Percentiles rank a stretch among this genome's conserved stretches.
phyloP scores from a whole-genome alignment of 2,888 invertebrate genomes.

The Latrodectus hesperus region DNA sequence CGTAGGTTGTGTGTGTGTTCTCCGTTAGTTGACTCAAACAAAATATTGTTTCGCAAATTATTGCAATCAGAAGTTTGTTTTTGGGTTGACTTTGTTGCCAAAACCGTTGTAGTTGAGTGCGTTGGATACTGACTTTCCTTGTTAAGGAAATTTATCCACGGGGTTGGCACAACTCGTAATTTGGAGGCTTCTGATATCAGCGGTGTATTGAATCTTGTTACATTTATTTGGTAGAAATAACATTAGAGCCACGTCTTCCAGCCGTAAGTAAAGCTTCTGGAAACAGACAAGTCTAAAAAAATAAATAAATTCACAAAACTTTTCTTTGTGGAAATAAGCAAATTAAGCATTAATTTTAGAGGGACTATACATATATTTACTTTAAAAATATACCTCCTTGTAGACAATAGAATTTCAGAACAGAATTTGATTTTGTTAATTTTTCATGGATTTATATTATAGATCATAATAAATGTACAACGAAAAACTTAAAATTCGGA shows the following conservation, averaged over 20 bases:
- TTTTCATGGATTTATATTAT: too few species aligned
- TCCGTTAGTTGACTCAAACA: constrained; percentile 38
- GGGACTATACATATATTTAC: too few species aligned
- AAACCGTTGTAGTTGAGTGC: constrained; percentile 13
- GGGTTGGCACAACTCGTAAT: constrained; percentile 14
- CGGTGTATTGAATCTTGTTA: neutral
- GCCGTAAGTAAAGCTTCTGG: too few species aligned
- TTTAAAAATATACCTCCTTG: neutral
- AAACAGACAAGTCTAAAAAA: too few species aligned
- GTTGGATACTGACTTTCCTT: constrained; percentile 26
- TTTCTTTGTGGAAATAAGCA: too few species aligned
- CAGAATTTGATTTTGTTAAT: too few species aligned
- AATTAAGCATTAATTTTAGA: too few species aligned
- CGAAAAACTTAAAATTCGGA: too few species aligned
- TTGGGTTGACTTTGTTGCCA: constrained; percentile 40
- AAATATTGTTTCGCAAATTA: constrained; percentile 63
- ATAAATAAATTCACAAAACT: too few species aligned
- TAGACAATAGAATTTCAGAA: neutral
- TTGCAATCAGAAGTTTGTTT: constrained; percentile 63
- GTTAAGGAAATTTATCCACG: constrained; percentile 55
- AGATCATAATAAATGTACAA: too few species aligned
- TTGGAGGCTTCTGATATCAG: constrained; percentile 10
- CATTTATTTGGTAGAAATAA: neutral
- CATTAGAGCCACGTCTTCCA: too few species aligned
- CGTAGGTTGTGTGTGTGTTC: neutral